These are phyloP conservation scores for Drosophila leonis DNA, from an alignment of 2,888 invertebrate genomes.

Conservation along the genomic window DNA sequence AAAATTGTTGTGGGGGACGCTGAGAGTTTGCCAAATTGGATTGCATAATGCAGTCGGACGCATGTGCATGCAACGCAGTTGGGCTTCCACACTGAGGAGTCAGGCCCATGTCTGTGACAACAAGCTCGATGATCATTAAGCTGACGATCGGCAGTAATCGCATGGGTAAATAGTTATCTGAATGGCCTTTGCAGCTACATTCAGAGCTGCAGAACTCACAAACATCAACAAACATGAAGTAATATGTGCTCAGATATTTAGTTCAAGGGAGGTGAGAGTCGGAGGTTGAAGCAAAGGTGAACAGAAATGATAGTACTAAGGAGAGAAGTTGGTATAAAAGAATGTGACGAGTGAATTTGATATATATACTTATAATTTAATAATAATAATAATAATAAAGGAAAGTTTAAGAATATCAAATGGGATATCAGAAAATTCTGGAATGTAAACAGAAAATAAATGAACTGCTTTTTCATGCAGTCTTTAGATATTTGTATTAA, in stretches of 20 bases:
- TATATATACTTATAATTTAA: too few species aligned
- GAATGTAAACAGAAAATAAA: background rate
- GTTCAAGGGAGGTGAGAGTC: background rate
- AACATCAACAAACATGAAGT: background rate
- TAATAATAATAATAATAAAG: too few species aligned
- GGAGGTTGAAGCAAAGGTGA: background rate
- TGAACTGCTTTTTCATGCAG: too few species aligned
- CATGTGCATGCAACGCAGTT: slow-evolving; percentile 17
- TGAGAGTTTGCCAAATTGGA: slow-evolving; percentile 43
- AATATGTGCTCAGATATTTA: slow-evolving; percentile 4
- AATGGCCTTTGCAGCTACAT: background rate
- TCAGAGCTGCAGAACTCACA: slow-evolving; percentile 11
- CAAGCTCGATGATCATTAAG: slow-evolving; percentile 13
- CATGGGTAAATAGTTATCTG: slow-evolving; percentile 26
- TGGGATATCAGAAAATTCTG: too few species aligned
- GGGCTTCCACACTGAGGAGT: slow-evolving; percentile 2
- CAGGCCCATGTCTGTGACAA: slow-evolving; percentile 28
- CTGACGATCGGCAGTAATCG: slow-evolving; percentile 9
- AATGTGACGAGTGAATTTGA: background rate
- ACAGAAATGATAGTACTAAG: background rate
- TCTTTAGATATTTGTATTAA: background rate
- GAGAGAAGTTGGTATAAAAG: background rate
- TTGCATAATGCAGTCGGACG: slow-evolving; percentile 50
- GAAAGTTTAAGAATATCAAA: too few species aligned
- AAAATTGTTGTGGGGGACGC: slow-evolving; percentile 27